A percentile compares a stretch with the other conserved stretches of the same genome.
These are phyloP conservation scores for Carcharodon carcharias DNA, from an alignment of 2,797 vertebrate genomes.

Conservation along the genomic window DNA sequence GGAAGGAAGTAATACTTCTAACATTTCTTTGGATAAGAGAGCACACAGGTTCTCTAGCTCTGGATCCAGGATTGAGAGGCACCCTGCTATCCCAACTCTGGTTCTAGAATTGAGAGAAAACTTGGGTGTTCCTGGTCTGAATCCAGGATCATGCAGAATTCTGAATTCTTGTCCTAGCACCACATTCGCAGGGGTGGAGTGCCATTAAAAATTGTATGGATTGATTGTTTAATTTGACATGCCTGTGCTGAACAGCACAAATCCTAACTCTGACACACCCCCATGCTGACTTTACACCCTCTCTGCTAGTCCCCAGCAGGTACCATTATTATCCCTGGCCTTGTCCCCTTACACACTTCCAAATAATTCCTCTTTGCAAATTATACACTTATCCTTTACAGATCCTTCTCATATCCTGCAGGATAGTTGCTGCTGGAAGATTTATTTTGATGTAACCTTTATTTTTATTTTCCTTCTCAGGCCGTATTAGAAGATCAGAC, in stretches of 20 bases:
- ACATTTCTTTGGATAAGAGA: too few species aligned
- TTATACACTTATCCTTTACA: neutral
- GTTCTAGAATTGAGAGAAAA: neutral
- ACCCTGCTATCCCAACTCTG: neutral
- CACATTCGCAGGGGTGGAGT: neutral
- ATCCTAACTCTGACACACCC: neutral
- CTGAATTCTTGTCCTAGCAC: too few species aligned
- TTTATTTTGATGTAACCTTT: neutral
- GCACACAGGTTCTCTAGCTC: too few species aligned
- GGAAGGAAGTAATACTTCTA: neutral
- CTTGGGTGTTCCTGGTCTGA: neutral
- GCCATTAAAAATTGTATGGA: neutral
- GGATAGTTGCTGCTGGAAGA: neutral
- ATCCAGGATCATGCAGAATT: neutral
- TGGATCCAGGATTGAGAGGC: neutral
- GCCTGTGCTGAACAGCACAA: neutral
- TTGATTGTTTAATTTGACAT: neutral
- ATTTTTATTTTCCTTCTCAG: constrained; percentile 52
- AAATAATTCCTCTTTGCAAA: neutral
- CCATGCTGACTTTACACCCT: neutral
- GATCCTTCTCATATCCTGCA: constrained; percentile 7
- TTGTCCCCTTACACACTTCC: constrained; percentile 25
- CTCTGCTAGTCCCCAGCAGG: neutral
- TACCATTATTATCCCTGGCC: neutral
- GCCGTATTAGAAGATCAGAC: constrained; percentile 84